These are phyloP conservation scores for Xenotilapia flavipinnis DNA, from an alignment of 2,113 vertebrate species.

Conservation along the genomic window DNA sequence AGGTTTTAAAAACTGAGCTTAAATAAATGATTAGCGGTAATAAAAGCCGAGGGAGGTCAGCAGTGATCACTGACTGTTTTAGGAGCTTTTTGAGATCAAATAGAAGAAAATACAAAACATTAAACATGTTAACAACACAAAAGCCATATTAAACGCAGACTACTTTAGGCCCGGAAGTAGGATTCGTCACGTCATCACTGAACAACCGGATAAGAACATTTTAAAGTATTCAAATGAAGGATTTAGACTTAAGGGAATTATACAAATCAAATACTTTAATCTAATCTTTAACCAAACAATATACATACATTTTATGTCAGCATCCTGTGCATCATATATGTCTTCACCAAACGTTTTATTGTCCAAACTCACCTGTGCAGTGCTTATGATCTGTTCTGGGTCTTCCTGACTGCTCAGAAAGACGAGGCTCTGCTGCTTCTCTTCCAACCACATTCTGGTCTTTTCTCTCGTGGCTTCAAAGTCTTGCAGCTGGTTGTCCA, in stretches of 20 bases:
- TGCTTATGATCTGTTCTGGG: constrained; percentile 12
- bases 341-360: neutral
- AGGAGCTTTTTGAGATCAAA: too few species aligned
- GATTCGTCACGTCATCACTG: too few species aligned
- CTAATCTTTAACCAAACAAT: neutral
- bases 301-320: neutral
- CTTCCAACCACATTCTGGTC: constrained; percentile 47
- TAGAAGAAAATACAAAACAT: too few species aligned
- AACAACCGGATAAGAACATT: neutral
- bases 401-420: neutral
- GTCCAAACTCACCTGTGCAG: constrained; percentile 39
- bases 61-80: too few species aligned
- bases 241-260: too few species aligned
- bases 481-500: constrained; percentile 12
- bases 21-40: too few species aligned
- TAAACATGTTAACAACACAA: too few species aligned
- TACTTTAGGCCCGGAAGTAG: too few species aligned
- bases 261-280: neutral
- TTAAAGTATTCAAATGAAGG: neutral
- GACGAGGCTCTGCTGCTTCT: constrained; percentile 12
- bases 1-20: too few species aligned
- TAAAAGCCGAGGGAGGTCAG: too few species aligned
- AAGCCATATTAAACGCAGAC: too few species aligned
- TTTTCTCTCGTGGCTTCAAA: neutral
- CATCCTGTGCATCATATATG: neutral